These are phyloP conservation scores for Listronotus bonariensis DNA, from an alignment of 1,140 invertebrate species.

Conservation along the genomic window DNA sequence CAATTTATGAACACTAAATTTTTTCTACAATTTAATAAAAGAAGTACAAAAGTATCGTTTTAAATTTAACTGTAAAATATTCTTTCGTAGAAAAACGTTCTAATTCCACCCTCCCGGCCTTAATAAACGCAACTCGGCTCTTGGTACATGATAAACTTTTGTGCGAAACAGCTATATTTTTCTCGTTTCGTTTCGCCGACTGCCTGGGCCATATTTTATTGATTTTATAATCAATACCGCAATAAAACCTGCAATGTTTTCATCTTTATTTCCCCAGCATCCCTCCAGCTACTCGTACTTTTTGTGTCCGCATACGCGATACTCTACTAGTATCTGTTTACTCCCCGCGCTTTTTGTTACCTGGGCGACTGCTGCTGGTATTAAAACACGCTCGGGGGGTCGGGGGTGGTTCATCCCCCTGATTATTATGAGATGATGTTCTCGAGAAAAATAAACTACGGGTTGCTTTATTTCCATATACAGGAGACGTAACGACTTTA, in stretches of 20 bases:
- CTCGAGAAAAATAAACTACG: constrained; percentile 14
- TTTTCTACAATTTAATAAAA: too few relatives aligned
- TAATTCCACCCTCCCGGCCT: background rate
- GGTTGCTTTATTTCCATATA: background rate
- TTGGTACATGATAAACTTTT: constrained; percentile 44
- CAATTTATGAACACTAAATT: too few relatives aligned
- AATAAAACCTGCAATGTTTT: constrained; percentile 59
- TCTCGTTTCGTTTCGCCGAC: constrained; percentile 50
- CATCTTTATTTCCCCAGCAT: constrained; percentile 55
- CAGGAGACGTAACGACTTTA: too few relatives aligned
- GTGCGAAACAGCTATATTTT: constrained; percentile 55
- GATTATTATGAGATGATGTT: constrained; percentile 30
- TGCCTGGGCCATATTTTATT: constrained; percentile 56
- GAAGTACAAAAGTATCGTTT: too few relatives aligned
- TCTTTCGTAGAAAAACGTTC: too few relatives aligned
- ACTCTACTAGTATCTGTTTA: constrained; percentile 32
- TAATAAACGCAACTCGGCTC: constrained; percentile 4
- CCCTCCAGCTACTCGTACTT: constrained; percentile 36
- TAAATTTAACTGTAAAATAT: too few relatives aligned
- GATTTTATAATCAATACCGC: constrained; percentile 59
- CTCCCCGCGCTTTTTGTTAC: constrained; percentile 30
- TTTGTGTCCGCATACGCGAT: constrained; percentile 38
- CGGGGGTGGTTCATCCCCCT: constrained; percentile 13
- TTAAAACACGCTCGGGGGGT: constrained; percentile 24
- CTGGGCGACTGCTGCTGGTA: constrained; percentile 32